These are phyloP conservation scores for Eledone cirrhosa DNA, from an alignment of 2,888 invertebrate species.

Conservation along the genomic window DNA sequence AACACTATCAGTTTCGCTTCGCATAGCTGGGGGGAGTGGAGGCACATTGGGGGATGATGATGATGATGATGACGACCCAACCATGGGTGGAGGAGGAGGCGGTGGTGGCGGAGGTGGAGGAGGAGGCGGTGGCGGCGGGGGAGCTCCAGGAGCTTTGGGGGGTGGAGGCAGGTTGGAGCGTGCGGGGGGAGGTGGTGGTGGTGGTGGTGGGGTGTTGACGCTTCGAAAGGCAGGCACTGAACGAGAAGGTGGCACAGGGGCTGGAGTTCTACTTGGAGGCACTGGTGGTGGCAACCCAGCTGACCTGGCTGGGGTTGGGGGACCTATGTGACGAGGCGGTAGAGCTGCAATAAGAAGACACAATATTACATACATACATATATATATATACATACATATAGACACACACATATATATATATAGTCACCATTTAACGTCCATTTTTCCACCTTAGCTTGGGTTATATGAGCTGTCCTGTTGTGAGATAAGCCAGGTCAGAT, in stretches of 20 bases:
- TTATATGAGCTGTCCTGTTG: too few species aligned
- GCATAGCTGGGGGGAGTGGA: constrained; percentile 32
- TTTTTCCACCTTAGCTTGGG: too few species aligned
- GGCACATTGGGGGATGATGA: constrained; percentile 31
- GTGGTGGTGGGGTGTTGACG: constrained; percentile 32
- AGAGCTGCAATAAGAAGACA: constrained; percentile 47
- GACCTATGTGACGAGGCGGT: constrained; percentile 33
- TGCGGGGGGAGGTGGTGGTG: constrained; percentile 36
- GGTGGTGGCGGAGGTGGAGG: constrained; percentile 35
- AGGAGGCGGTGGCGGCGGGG: constrained; percentile 40
- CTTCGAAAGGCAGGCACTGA: constrained; percentile 31
- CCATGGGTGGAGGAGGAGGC: constrained; percentile 33
- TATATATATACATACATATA: too few species aligned
- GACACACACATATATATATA: too few species aligned
- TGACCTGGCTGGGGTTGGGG: constrained; percentile 32
- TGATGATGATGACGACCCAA: background rate
- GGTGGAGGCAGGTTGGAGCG: constrained; percentile 43
- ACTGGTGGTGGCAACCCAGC: constrained; percentile 39
- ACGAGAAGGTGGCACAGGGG: constrained; percentile 41
- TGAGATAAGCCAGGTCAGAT: too few species aligned
- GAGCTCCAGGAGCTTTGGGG: constrained; percentile 37
- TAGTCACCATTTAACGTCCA: too few species aligned
- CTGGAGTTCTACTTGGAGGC: constrained; percentile 56
- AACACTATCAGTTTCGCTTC: constrained; percentile 17
- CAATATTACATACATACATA: background rate